Evolutionary conservation across 2,797 vertebrate genomes (phyloP), one percentile per base, ranked within the genome.

Genomic region (Adelosebastes latens): DNA sequence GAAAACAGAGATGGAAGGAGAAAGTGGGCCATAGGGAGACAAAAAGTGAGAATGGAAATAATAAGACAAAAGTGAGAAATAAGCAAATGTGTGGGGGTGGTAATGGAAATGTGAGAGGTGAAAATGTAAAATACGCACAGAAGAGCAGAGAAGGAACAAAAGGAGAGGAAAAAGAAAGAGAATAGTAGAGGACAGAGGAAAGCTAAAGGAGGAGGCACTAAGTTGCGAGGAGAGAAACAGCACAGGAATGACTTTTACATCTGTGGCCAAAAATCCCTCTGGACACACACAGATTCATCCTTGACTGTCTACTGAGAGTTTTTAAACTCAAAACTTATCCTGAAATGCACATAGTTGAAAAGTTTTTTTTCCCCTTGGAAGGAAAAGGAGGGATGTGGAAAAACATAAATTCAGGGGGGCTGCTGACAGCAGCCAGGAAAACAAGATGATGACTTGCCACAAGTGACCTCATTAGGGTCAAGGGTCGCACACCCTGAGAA

Each of bases 241-340:
- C 56, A 75, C 67, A 84, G 75, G 78, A 93, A 94, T 93, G 60
- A 84, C 84, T 93, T 94, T 93, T 84, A 92, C 93, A 94, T 93
- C 88, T 94, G 92, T 86, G 65, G 87, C 73, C 91, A 80, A 86
- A 91, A 86, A 62, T 89, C 89, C 91, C 89, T 68, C 29, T 31
- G 86, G 92, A 89, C 62, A 39, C 5, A 24, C 66, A 31, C 61
- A 75, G 4, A 67, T 25, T 68, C 62, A 80, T 34, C 68, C 63
- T 79, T 6, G 5, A 77, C 34, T 32, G 29, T 82, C 77, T 69
- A 46, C 75, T 62, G 78, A 83, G 80, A 58, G 56, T 85, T 72
- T 80, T 77, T 71, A 80, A 77, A 85, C 66, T 60, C 14, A 84
- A 83, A 74, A 71, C 82, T 83, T 87, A 91, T 92, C 80, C 81